Percentiles rank a stretch among this genome's conserved stretches.
Conservation (phyloP, 1,140 invertebrate species). For the Drosophila athabasca region DNA sequence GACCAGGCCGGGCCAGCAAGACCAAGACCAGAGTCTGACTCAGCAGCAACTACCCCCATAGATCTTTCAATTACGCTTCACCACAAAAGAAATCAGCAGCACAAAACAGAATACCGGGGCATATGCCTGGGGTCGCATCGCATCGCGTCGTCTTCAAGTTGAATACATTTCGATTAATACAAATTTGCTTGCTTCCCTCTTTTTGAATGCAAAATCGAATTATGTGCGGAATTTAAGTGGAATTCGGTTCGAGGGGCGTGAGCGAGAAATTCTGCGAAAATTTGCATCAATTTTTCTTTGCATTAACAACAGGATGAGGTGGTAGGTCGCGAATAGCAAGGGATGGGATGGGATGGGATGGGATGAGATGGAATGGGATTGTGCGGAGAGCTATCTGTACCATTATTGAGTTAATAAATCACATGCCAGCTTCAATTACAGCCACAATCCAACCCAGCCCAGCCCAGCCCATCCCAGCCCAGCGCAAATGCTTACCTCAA, state of each 20-base stretch:
- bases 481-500: slow-evolving; percentile 51
- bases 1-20: no score
- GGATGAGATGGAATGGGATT: neutral
- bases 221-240: slow-evolving; percentile 71
- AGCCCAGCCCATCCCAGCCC: slow-evolving; percentile 3
- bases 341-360: neutral
- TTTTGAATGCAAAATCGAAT: slow-evolving; percentile 61
- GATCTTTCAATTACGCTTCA: slow-evolving; percentile 43
- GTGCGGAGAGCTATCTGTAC: slow-evolving; percentile 41
- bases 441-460: slow-evolving; percentile 5
- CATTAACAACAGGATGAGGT: slow-evolving; percentile 42
- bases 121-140: slow-evolving; percentile 18
- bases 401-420: slow-evolving; percentile 76
- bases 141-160: slow-evolving; percentile 23
- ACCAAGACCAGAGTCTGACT: slow-evolving; percentile 4
- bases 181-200: slow-evolving; percentile 48
- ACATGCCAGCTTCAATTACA: slow-evolving; percentile 72
- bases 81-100: slow-evolving; percentile 35
- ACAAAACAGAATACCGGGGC: slow-evolving; percentile 8
- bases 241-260: slow-evolving; percentile 26
- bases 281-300: slow-evolving; percentile 72
- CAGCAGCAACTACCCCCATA: slow-evolving; percentile 6
- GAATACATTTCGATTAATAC: slow-evolving; percentile 67
- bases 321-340: neutral
- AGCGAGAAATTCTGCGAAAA: slow-evolving; percentile 38